Percentiles rank a stretch among this genome's conserved stretches.
phyloP scores from a whole-genome alignment of 2,113 vertebrate species.

The Natator depressus region DNA sequence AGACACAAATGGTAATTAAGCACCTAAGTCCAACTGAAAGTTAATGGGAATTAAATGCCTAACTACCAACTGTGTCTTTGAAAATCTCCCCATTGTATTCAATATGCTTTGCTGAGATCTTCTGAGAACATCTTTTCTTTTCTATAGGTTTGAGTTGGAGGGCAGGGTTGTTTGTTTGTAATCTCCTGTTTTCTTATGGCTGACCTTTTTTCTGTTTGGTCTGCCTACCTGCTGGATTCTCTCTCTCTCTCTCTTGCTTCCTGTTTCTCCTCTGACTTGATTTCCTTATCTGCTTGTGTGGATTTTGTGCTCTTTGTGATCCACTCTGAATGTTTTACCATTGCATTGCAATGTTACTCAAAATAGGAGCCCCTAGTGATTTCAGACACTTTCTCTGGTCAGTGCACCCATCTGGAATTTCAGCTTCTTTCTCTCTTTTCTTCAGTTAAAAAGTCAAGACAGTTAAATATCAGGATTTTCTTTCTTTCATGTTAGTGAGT shows the following conservation, averaged over 20 bases:
- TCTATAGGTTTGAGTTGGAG: not conserved
- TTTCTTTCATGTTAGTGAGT: not conserved
- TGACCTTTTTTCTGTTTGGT: not conserved
- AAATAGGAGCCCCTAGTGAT: not conserved
- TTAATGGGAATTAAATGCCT: not conserved
- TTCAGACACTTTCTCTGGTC: not conserved
- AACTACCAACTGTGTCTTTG: not conserved
- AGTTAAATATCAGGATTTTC: not conserved
- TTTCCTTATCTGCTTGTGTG: not conserved
- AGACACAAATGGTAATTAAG: not conserved
- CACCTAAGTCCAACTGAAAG: not conserved
- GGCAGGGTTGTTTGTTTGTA: not conserved
- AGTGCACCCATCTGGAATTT: not conserved
- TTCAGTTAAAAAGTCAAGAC: not conserved
- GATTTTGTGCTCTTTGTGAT: not conserved
- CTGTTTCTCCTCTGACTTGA: constrained; percentile 9
- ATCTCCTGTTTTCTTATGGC: not conserved
- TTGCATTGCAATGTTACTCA: not conserved
- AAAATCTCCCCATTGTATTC: not conserved
- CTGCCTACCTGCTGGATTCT: not conserved
- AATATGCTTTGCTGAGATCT: not conserved
- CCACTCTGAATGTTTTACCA: not conserved
- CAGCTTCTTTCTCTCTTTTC: constrained; percentile 6
- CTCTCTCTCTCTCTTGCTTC: not conserved
- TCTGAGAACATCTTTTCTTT: not conserved